Percentiles rank a stretch among this genome's conserved stretches.
Conservation (phyloP, 2,888 invertebrate genomes). For the Eustalomyia histrio region DNA sequence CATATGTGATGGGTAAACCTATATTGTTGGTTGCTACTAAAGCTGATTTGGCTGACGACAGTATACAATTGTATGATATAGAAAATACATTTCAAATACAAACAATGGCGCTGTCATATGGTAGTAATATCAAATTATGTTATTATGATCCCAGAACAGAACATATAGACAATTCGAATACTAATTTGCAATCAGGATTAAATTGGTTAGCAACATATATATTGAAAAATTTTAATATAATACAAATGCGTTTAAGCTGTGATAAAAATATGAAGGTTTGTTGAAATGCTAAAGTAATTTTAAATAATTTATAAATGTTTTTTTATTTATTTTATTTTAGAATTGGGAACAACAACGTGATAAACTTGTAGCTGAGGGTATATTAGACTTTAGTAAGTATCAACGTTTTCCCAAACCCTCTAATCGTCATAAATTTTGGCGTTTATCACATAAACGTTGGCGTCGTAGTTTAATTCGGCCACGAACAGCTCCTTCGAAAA, state of each 20-base stretch:
- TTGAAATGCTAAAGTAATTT: neutral
- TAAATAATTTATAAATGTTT: neutral
- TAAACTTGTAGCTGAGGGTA: slow-evolving; percentile 67
- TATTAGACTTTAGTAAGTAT: slow-evolving; percentile 68
- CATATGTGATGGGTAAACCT: slow-evolving; percentile 73
- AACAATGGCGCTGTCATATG: slow-evolving; percentile 69
- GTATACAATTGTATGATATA: slow-evolving; percentile 75
- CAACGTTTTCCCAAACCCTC: slow-evolving; percentile 69
- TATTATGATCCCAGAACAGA: slow-evolving; percentile 60
- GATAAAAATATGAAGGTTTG: slow-evolving; percentile 73
- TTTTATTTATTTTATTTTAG: slow-evolving; percentile 58
- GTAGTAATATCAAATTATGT: slow-evolving; percentile 70
- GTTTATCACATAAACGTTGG: slow-evolving; percentile 55
- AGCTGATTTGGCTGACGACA: slow-evolving; percentile 70
- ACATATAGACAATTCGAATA: slow-evolving; percentile 1
- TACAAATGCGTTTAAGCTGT: slow-evolving; percentile 70
- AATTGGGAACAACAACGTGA: slow-evolving; percentile 71
- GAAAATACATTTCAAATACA: slow-evolving; percentile 74
- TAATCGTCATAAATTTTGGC: slow-evolving; percentile 67
- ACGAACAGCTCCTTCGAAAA: slow-evolving; percentile 70
- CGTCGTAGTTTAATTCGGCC: slow-evolving; percentile 66
- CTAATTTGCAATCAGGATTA: slow-evolving; percentile 55
- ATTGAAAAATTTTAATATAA: slow-evolving; percentile 60
- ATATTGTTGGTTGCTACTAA: slow-evolving; percentile 74
- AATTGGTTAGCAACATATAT: slow-evolving; percentile 70